phyloP scores from a whole-genome alignment of 1,140 invertebrate genomes.

The Lethrus apterus region DNA sequence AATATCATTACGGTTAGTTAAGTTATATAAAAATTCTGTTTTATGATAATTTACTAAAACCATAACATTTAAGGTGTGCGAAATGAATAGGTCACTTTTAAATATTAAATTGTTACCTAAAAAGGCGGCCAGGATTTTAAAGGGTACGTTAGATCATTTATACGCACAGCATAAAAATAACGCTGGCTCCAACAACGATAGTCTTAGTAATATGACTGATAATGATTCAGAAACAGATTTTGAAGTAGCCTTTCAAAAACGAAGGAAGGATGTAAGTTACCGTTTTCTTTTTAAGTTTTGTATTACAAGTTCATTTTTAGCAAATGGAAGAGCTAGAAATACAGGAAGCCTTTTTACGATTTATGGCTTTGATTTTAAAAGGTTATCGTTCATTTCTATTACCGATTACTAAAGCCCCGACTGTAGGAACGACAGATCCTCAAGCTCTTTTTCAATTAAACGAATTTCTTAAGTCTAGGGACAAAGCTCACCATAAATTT shows the following conservation, averaged over 20 bases:
- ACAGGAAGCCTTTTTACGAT: constrained; percentile 93
- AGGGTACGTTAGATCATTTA: constrained; percentile 63
- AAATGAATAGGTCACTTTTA: constrained; percentile 72
- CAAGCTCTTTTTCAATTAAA: constrained; percentile 91
- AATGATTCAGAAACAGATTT: constrained; percentile 42
- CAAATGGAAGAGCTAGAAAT: constrained; percentile 85
- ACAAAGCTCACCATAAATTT: constrained; percentile 86
- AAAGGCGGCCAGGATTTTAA: constrained; percentile 71
- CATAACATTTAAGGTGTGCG: constrained; percentile 58
- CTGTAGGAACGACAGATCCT: constrained; percentile 88
- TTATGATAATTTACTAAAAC: background rate
- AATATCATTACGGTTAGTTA: constrained; percentile 76
- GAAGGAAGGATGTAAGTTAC: constrained; percentile 55
- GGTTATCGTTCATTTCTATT: constrained; percentile 86
- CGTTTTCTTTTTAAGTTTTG: background rate
- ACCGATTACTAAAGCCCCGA: constrained; percentile 92
- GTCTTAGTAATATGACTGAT: constrained; percentile 19
- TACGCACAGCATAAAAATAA: constrained; percentile 32
- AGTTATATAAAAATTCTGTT: background rate
- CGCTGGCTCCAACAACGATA: too few relatives aligned
- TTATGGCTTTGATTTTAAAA: constrained; percentile 89
- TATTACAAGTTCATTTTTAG: constrained; percentile 35
- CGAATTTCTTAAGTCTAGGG: constrained; percentile 62
- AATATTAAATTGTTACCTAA: constrained; percentile 83
- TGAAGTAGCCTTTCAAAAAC: constrained; percentile 66